phyloP scores from a whole-genome alignment of 2,888 invertebrate species.

The Phanerotoma sp. region DNA sequence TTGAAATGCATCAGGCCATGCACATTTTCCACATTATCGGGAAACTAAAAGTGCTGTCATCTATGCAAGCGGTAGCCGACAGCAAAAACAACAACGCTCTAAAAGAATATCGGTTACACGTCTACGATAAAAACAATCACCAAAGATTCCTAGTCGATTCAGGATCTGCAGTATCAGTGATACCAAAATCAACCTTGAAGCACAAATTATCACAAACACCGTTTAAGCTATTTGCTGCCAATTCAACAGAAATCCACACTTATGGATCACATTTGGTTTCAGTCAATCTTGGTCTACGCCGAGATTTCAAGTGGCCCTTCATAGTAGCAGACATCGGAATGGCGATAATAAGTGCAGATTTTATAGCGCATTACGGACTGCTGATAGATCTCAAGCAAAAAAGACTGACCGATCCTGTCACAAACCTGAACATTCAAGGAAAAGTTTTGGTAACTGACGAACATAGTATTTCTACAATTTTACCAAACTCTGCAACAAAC shows the following conservation, averaged over 20 bases:
- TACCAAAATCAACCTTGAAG: slow-evolving; percentile 1
- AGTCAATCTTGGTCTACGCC: background rate
- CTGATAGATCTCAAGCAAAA: slow-evolving; percentile 22
- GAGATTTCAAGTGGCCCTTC: slow-evolving; percentile 2
- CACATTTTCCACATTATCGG: background rate
- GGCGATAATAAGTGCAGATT: slow-evolving; percentile 20
- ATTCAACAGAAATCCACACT: slow-evolving; percentile 15
- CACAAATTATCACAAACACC: background rate
- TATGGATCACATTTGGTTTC: slow-evolving; percentile 11
- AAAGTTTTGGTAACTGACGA: background rate
- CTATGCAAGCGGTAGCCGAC: background rate
- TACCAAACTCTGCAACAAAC: no score
- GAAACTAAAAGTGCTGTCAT: slow-evolving; percentile 13
- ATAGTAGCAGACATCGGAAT: slow-evolving; percentile 3
- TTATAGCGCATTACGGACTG: slow-evolving; percentile 17
- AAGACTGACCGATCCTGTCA: slow-evolving; percentile 15
- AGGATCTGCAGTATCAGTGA: slow-evolving; percentile 12
- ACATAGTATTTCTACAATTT: background rate
- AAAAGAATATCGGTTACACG: slow-evolving; percentile 9
- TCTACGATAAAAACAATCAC: slow-evolving; percentile 12
- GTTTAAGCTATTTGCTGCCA: slow-evolving; percentile 22
- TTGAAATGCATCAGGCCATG: slow-evolving; percentile 16
- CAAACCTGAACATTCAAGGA: slow-evolving; percentile 9
- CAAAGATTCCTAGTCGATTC: slow-evolving; percentile 19
- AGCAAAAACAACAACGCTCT: background rate